Evolutionary conservation across 2,888 invertebrate species (phyloP).

Genomic region (Lypha dubia): DNA sequence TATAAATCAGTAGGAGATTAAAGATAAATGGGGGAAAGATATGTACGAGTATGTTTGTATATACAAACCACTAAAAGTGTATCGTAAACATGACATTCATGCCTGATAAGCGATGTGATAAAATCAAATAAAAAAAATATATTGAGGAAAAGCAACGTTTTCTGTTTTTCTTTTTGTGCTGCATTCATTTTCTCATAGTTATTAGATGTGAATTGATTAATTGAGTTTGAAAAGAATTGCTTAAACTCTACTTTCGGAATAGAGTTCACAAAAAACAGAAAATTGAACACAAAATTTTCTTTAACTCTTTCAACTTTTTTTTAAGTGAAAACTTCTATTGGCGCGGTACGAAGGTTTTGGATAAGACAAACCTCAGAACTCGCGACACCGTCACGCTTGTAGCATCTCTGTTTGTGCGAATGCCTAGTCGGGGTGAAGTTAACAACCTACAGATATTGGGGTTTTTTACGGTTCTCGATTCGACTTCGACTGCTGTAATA

Average conservation of each 20-base stretch:
- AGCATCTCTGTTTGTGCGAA: no score
- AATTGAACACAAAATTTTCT: background rate
- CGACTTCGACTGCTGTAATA: no score
- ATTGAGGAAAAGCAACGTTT: constrained; percentile 4
- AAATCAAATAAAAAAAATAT: constrained; percentile 9
- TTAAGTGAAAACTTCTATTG: no score
- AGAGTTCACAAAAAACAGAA: background rate
- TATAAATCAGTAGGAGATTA: constrained; percentile 65
- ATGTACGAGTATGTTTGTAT: no score
- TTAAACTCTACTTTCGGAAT: background rate
- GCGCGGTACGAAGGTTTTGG: no score
- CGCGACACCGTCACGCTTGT: no score
- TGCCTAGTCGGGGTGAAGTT: no score
- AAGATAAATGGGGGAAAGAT: constrained; percentile 42
- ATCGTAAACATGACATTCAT: constrained; percentile 25
- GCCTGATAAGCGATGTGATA: constrained; percentile 33
- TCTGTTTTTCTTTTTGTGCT: no score
- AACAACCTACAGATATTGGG: no score
- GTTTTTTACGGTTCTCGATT: no score
- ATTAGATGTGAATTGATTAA: constrained; percentile 32
- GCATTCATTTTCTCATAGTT: constrained; percentile 7
- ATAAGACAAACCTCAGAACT: no score
- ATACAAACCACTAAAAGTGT: constrained; percentile 26
- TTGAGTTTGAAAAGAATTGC: constrained; percentile 28
- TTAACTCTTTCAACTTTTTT: background rate